phyloP scores from a whole-genome alignment of 2,113 vertebrate genomes.

The Cryptotis parvus region DNA sequence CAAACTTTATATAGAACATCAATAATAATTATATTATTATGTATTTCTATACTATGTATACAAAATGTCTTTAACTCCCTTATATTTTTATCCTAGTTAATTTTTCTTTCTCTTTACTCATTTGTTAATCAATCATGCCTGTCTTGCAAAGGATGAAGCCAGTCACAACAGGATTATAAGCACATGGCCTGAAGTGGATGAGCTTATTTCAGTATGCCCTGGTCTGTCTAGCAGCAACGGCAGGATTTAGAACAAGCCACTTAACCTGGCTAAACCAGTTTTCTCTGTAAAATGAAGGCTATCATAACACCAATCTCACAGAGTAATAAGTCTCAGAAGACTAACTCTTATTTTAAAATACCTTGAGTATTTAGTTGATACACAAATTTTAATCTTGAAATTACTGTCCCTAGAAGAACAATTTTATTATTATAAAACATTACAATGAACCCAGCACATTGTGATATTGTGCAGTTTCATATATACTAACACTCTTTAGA shows the following conservation, averaged over 20 bases:
- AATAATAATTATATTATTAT: no score
- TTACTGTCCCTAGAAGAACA: slow-evolving; percentile 25
- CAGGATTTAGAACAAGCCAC: slow-evolving; percentile 37
- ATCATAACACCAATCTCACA: slow-evolving; percentile 6
- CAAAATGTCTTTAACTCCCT: neutral
- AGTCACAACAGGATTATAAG: neutral
- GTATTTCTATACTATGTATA: no score
- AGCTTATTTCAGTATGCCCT: neutral
- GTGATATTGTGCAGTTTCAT: neutral
- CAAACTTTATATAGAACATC: slow-evolving; percentile 7
- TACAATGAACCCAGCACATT: neutral
- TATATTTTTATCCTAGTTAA: neutral
- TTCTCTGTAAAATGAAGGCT: neutral
- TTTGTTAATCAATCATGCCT: neutral
- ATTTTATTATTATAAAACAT: neutral
- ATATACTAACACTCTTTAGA: neutral
- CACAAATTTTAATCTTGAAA: neutral
- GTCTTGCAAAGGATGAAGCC: slow-evolving; percentile 4
- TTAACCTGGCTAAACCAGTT: slow-evolving; percentile 46
- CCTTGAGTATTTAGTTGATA: slow-evolving; percentile 11
- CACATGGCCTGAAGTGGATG: neutral
- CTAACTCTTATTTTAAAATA: neutral
- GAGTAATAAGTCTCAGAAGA: slow-evolving; percentile 18
- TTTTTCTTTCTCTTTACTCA: neutral
- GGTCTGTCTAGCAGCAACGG: neutral